A percentile compares a stretch with the other conserved stretches of the same genome.
Evolutionary conservation across 2,888 invertebrate genomes (phyloP).

Genomic region (Lasioglossum morio): DNA sequence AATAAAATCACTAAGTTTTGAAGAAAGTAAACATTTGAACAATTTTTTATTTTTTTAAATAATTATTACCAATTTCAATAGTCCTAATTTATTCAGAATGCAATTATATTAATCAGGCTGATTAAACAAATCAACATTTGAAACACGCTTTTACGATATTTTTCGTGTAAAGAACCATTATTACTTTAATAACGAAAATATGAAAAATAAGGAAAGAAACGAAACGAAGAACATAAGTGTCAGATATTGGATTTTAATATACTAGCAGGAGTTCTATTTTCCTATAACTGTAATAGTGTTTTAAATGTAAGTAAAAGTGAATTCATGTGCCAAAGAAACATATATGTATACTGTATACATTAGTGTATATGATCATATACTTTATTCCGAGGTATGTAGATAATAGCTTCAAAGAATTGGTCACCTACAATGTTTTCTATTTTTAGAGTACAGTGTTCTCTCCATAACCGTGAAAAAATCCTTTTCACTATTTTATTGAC

Average conservation of each 20-base stretch:
- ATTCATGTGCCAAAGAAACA: constrained; percentile 83
- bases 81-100: not conserved
- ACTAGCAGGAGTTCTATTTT: constrained; percentile 55
- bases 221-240: constrained; percentile 28
- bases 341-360: constrained; percentile 41
- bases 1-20: constrained; percentile 17
- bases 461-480: too few relatives aligned
- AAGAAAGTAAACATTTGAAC: constrained; percentile 7
- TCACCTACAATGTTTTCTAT: constrained; percentile 5
- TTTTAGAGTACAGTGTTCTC: not conserved
- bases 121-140: constrained; percentile 2
- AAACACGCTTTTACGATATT: constrained; percentile 16
- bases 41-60: constrained; percentile 16
- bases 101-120: not conserved
- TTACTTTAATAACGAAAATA: not conserved
- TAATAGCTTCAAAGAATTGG: constrained; percentile 34
- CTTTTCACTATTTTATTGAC: too few relatives aligned
- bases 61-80: constrained; percentile 1
- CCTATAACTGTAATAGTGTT: constrained; percentile 52
- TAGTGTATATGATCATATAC: constrained; percentile 51
- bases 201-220: not conserved
- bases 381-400: constrained; percentile 13
- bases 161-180: not conserved
- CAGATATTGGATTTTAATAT: constrained; percentile 39
- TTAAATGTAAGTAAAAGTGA: constrained; percentile 75